These are phyloP conservation scores for Octomys mimax DNA, from an alignment of 2,797 vertebrate species.

Conservation along the genomic window DNA sequence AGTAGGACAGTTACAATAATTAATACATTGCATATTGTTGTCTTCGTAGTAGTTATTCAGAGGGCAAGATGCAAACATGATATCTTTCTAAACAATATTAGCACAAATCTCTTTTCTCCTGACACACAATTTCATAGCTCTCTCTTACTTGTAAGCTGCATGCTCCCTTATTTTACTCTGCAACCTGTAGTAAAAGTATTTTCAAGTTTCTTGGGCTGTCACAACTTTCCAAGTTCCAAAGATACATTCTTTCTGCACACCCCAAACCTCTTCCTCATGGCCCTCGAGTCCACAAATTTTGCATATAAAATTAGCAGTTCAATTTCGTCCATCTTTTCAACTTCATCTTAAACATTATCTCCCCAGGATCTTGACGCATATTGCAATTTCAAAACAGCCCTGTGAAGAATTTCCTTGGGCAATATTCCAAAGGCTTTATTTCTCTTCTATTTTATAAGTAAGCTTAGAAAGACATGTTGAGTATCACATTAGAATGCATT, in stretches of 20 bases:
- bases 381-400: not conserved
- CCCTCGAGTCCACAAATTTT: fast-evolving
- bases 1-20: too few relatives aligned
- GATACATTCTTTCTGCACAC: not conserved
- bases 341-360: not conserved
- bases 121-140: not conserved
- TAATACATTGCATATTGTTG: too few relatives aligned
- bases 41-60: too few relatives aligned
- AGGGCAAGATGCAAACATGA: too few relatives aligned
- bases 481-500: not conserved
- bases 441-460: not conserved
- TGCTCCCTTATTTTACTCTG: not conserved
- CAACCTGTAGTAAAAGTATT: not conserved
- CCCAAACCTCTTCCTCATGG: not conserved
- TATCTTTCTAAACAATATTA: too few relatives aligned
- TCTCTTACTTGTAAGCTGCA: not conserved
- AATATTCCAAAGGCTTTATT: not conserved
- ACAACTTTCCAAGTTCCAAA: not conserved
- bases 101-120: not conserved
- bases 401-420: not conserved
- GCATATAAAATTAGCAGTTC: not conserved
- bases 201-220: not conserved
- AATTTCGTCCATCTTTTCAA: not conserved
- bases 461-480: not conserved
- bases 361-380: not conserved